phyloP scores from a whole-genome alignment of 2,113 vertebrate genomes.

The Rhynchopsitta pachyrhyncha region DNA sequence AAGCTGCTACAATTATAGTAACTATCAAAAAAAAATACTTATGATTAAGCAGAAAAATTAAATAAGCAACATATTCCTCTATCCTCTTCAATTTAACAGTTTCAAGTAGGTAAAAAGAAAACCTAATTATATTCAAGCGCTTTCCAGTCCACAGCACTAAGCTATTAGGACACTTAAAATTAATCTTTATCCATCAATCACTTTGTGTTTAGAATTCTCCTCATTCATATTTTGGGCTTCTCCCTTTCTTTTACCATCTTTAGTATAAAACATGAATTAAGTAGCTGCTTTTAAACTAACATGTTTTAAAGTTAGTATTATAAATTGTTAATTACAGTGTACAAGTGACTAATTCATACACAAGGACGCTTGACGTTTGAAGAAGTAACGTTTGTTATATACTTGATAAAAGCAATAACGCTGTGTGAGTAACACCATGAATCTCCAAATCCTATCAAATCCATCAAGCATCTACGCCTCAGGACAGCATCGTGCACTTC shows the following conservation, averaged over 20 bases:
- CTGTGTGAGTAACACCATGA: neutral
- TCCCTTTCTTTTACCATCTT: neutral
- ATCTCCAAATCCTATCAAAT: neutral
- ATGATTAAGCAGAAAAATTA: neutral
- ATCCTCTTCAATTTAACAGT: neutral
- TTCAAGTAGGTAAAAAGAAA: constrained; percentile 16
- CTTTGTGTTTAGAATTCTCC: neutral
- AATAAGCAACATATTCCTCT: neutral
- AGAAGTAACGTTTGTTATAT: neutral
- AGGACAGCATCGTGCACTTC: neutral
- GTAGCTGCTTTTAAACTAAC: neutral
- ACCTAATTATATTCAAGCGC: neutral
- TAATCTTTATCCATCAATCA: neutral
- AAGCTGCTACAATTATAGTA: neutral
- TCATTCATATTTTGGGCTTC: neutral
- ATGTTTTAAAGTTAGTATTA: neutral
- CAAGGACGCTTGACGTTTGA: neutral
- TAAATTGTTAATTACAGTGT: neutral
- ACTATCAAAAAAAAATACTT: neutral
- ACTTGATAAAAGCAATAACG: neutral
- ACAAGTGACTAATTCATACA: neutral
- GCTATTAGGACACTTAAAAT: neutral
- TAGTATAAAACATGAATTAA: neutral
- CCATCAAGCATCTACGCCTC: neutral
- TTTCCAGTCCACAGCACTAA: neutral